A percentile compares a stretch with the other conserved stretches of the same genome.
Conservation (phyloP, 2,797 vertebrate species). For the Liasis olivaceus region DNA sequence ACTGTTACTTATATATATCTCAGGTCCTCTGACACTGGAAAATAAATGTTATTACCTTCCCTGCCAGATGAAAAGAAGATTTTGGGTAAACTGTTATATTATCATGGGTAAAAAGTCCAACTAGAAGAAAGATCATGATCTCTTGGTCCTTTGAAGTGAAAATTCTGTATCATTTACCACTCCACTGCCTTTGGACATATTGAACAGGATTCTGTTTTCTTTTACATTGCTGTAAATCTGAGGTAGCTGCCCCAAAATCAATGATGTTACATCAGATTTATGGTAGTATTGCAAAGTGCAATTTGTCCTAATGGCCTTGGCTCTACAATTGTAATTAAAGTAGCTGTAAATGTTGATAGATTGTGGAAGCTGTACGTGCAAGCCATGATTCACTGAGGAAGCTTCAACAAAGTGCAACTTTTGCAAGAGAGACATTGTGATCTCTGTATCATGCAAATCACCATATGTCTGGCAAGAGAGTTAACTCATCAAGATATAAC, state of each 20-base stretch:
- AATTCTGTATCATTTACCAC: constrained; percentile 26
- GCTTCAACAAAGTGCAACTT: neutral
- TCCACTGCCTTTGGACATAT: constrained; percentile 18
- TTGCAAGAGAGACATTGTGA: constrained; percentile 3
- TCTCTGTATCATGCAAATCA: constrained; percentile 37
- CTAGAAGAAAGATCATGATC: constrained; percentile 10
- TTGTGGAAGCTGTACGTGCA: neutral
- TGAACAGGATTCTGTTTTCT: constrained; percentile 9
- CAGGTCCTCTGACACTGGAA: constrained; percentile 25
- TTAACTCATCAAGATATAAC: constrained; percentile 24
- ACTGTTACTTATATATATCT: constrained; percentile 22
- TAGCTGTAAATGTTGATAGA: constrained; percentile 38
- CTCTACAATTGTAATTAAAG: constrained; percentile 35
- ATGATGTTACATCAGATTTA: constrained; percentile 18
- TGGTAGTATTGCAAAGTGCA: neutral
- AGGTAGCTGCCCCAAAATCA: constrained; percentile 10
- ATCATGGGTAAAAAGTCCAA: constrained; percentile 19
- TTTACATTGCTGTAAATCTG: constrained; percentile 3
- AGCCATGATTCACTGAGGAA: constrained; percentile 21
- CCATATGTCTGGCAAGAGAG: constrained; percentile 12
- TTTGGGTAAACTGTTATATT: constrained; percentile 31
- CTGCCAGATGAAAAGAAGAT: constrained; percentile 29
- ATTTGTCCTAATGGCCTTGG: constrained; percentile 34
- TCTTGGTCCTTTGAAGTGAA: constrained; percentile 29
- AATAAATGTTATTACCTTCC: constrained; percentile 32